Base-by-base conservation (phyloP, 2,888 invertebrate genomes). In the Leptinotarsa tumamoca region DNA sequence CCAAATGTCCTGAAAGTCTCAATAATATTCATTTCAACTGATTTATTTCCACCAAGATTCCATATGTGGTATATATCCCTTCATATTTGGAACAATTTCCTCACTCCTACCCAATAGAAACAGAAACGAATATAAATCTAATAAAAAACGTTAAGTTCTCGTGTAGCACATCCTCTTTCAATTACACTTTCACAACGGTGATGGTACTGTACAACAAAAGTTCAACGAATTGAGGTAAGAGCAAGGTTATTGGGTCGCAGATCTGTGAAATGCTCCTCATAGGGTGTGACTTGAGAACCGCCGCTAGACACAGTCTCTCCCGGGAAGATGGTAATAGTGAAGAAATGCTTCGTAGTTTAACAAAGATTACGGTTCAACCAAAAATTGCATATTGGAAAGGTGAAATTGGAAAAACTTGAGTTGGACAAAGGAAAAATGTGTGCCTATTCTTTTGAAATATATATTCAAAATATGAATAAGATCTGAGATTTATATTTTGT, bases 131-230 rank as follows among this genome's bases (percentile, higher is more conserved):
- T 43, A 4, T 63, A 14, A 10, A 43, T 33, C 17, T 3, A n/a
- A 3, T 10, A 33, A 63, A 63, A 33, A 33, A n/a, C 18, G n/a
- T 63, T n/a, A 4, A 4, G 33, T 17, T 63, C 33, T 63, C 33
- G 17, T 63, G 2, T 33, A 15, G 3, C n/a, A 7, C 43, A 43
- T 63, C 63, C 43, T 63, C 63, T 15, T 27, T 17, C 27, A 17
- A 63, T 63, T n/a, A 33, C 43, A 63, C 63, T 63, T 63, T 63
- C 63, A 63, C 63, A n/a, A 33, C 33, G 43, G 33, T 17, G 63
- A 63, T 63, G 18, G 43, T 52, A 52, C 52, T 52, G 52, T 63
- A 33, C 43, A 63, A 63, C 63, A 43, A 63, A 63, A 63, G 63
- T 63, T 63, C 63, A 63, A 43, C 63, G 63, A 4, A 43, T n/a